Base-by-base conservation (phyloP, 2,113 vertebrate genomes). In the Labrus mixtus region DNA sequence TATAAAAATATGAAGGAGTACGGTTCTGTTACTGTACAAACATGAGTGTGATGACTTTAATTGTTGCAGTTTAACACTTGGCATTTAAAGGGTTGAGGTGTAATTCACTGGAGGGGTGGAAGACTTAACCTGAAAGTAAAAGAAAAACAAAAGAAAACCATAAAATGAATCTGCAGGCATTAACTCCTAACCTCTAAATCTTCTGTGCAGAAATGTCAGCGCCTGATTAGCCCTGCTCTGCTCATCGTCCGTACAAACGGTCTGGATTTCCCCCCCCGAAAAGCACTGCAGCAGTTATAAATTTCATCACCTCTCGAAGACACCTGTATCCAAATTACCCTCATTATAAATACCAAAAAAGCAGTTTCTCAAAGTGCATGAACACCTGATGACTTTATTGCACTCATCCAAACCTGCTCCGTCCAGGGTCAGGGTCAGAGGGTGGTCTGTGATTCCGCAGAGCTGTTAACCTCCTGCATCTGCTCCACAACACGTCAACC, bases 191-290 rank as follows among this genome's bases (percentile, higher is more conserved):
- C 41, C 16, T 10, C 17, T 51, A 10, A 19, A 46, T 43, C 51
- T 45, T 63, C 17, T 50, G 46, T 2, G 8, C 45, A 57, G 20
- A 79, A 72, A 58, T 20, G 17, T 68, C 68, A 75, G 51, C 6
- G 61, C 46, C 22, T 85, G 67, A 83, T 78, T 70, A 76, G 25
- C 77, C 12, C 33, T 57, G 43, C 20, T 68, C 68, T 85, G 90
- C 64, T 78, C 82, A 71, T 59, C 22, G 48, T 88, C 61, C 15
- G 57, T 13, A 70, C 1, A 67, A 53, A 63, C 16, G 60, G 37
- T 75, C 46, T 0, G 13, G 12, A 56, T 29, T 70, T 48, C 46
- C 15, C 46, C 17, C 15, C 6, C 29, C 4, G n/a, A n/a, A 48
- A 48, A 48, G 45, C 3, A 16, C 45, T 46, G 33, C 9, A 22